Base-by-base conservation (phyloP, 2,888 invertebrate genomes). In the Silvanus unidentatus region DNA sequence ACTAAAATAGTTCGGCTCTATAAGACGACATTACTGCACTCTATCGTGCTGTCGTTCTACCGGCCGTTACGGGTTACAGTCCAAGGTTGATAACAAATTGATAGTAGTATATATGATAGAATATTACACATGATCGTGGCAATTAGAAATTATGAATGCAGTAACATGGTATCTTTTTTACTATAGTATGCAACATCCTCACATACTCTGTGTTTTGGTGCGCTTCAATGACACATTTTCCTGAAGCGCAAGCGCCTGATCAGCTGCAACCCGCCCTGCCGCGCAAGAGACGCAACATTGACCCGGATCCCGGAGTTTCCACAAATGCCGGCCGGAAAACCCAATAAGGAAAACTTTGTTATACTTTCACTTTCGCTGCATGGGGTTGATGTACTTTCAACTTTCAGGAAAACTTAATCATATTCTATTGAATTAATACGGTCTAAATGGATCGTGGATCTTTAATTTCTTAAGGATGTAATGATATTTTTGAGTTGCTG, bases 21-120 rank as follows among this genome's bases (percentile, higher is more conserved):
- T 54, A 50, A 56, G 52, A 65, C 67, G 68, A 65, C 67, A 66
- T 67, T 60, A 62, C 62, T 66, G 68, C 68, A 65, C 68, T 66
- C 65, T 65, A 57, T 59, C 65, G 66, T 62, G 58, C 57, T 62
- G 58, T 50, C 53, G 53, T 55, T 58, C 56, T 60, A 58, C 57
- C 63, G 63, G 55, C 44, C 48, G 59, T 52, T 53, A 58, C 58
- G 61, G 66, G 64, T 65, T 64, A 68, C 65, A 68, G 69, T 69
- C 70, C 70, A 71, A 71, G 70, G 70, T 62, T 70, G 70, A 71
- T 70, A 68, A 69, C 60, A 59, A 54, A 53, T 54, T 57, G 62
- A 59, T 58, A 56, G 57, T 59, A 43, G 41, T 42, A 14, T 43
- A 45, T 46, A 37, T 12, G 40, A 36, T 43, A 16, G 55, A 49